A percentile compares a stretch with the other conserved stretches of the same genome.
Evolutionary conservation across 2,888 invertebrate species (phyloP).

Genomic region (Chaetogeoica ovagalla): DNA sequence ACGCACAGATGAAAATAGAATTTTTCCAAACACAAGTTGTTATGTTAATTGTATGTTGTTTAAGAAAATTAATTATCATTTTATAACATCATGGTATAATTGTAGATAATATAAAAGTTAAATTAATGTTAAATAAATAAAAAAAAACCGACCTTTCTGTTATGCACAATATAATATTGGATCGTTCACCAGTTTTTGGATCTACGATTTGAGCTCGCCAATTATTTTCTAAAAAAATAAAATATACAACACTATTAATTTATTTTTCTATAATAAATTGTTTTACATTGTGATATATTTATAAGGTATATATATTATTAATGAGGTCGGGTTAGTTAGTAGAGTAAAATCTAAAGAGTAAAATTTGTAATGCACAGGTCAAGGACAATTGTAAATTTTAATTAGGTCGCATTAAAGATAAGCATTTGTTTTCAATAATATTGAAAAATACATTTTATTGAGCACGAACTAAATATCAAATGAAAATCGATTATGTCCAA

Average conservation of each 20-base stretch:
- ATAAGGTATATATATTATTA: no score
- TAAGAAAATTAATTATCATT: no score
- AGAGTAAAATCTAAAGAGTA: no score
- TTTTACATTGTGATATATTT: neutral
- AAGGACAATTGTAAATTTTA: no score
- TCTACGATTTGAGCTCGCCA: conserved; percentile 28
- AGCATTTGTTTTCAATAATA: no score
- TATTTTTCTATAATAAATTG: neutral
- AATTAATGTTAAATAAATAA: neutral
- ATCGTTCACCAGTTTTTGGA: conserved; percentile 11
- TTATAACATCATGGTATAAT: neutral
- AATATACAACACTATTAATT: neutral
- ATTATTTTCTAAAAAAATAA: conserved; percentile 19
- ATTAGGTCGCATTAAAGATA: no score
- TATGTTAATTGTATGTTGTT: no score
- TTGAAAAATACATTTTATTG: neutral
- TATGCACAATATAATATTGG: conserved; percentile 37
- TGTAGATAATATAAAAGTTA: neutral
- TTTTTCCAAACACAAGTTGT: no score
- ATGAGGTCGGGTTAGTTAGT: no score
- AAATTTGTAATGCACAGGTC: no score
- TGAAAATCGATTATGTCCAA: no score
- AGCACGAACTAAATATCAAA: neutral
- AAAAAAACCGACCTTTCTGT: conserved; percentile 38
- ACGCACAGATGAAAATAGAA: no score